Conservation (phyloP, 2,888 invertebrate species). For the Rhamphomyia laevipes region DNA sequence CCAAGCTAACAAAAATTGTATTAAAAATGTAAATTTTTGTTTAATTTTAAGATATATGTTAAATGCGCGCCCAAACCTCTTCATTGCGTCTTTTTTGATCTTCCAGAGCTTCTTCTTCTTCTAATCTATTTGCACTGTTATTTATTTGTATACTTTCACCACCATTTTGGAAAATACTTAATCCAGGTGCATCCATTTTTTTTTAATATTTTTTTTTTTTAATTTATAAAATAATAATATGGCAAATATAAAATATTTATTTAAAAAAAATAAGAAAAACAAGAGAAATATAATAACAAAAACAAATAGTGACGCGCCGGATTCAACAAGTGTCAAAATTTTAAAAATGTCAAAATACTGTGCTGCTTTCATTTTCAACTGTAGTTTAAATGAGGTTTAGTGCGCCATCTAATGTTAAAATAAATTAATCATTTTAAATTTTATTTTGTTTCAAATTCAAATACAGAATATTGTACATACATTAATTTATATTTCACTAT, state of each 20-base stretch:
- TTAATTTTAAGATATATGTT: background rate
- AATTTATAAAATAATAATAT: too few relatives aligned
- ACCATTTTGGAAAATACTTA: constrained; percentile 55
- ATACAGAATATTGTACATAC: too few relatives aligned
- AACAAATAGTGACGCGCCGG: background rate
- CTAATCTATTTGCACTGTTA: constrained; percentile 49
- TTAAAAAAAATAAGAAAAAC: background rate
- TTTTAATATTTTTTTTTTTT: background rate
- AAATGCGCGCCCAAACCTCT: constrained; percentile 43
- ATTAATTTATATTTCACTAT: too few relatives aligned
- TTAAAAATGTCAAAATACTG: too few relatives aligned
- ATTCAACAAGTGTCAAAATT: too few relatives aligned
- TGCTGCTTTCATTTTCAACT: too few relatives aligned
- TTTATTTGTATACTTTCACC: constrained; percentile 53
- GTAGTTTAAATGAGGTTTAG: too few relatives aligned
- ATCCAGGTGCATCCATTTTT: constrained; percentile 49
- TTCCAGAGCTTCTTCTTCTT: constrained; percentile 57
- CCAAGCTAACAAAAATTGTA: constrained; percentile 43
- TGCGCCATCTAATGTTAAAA: too few relatives aligned
- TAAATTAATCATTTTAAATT: too few relatives aligned
- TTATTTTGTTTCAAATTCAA: too few relatives aligned
- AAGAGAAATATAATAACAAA: constrained; percentile 3
- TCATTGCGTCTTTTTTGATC: constrained; percentile 54
- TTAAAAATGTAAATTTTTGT: constrained; percentile 11
- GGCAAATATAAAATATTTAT: too few relatives aligned